These are phyloP conservation scores for Talpa occidentalis DNA, from an alignment of 2,113 vertebrate genomes.

Conservation along the genomic window DNA sequence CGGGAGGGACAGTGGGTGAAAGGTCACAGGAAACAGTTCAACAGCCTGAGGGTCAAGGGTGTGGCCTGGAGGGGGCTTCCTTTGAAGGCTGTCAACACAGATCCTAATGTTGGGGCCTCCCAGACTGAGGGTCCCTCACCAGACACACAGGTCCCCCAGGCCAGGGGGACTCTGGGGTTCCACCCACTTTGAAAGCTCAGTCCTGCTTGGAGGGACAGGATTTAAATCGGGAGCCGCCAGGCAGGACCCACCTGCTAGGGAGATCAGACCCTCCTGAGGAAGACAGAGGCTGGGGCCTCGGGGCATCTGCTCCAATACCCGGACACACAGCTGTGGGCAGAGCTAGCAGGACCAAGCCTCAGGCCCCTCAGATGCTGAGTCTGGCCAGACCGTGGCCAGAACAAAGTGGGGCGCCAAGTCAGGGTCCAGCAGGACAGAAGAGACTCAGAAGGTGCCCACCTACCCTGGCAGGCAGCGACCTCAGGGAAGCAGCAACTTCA, in stretches of 20 bases:
- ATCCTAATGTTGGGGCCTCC: no score
- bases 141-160: not conserved
- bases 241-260: no score
- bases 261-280: not conserved
- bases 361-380: no score
- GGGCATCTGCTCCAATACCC: no score
- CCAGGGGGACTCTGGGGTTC: not conserved
- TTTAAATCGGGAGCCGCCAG: no score
- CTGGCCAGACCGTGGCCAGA: no score
- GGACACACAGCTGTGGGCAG: not conserved
- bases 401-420: not conserved
- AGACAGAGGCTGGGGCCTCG: not conserved
- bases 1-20: not conserved
- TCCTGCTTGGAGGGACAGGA: no score
- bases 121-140: not conserved
- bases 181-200: no score
- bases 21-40: not conserved
- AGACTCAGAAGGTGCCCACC: rapidly evolving
- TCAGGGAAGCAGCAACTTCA: rapidly evolving
- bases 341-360: rapidly evolving
- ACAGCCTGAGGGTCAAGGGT: not conserved
- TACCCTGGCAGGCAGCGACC: no score
- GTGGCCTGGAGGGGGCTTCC: not conserved
- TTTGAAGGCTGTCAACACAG: no score
- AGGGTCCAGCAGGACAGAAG: rapidly evolving